These are phyloP conservation scores for Catotricha subobsoleta DNA, from an alignment of 2,888 invertebrate genomes.

Conservation along the genomic window DNA sequence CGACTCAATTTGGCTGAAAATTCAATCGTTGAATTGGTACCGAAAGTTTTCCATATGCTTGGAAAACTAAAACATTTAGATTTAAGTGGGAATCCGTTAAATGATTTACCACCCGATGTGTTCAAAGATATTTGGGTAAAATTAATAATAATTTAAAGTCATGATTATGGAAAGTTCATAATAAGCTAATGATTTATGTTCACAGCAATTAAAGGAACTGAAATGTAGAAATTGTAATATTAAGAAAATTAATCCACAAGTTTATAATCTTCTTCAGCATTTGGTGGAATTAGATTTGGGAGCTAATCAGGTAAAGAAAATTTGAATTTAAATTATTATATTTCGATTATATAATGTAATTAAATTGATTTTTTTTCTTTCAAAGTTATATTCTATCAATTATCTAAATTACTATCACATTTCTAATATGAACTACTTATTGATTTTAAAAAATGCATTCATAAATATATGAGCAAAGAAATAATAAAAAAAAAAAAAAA, in stretches of 20 bases:
- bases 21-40: conserved; percentile 46
- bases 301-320: conserved; percentile 45
- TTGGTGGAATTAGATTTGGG: conserved; percentile 58
- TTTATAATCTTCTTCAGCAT: conserved; percentile 56
- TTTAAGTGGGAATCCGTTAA: conserved; percentile 54
- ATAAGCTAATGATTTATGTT: no score
- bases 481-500: no score
- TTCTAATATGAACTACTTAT: no score
- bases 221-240: conserved; percentile 56
- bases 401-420: no score
- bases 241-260: conserved; percentile 55
- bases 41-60: conserved; percentile 55
- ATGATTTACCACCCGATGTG: conserved; percentile 58
- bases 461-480: no score
- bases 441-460: no score
- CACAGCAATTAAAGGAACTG: conserved; percentile 49
- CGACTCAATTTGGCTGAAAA: conserved; percentile 48
- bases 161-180: no score
- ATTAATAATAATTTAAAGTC: conserved; percentile 8
- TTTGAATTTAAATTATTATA: conserved; percentile 1
- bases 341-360: background rate
- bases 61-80: conserved; percentile 52
- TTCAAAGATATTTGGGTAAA: conserved; percentile 52
- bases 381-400: no score
- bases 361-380: background rate